Conservation (phyloP, 2,888 invertebrate species). For the Synergus umbraculus region DNA sequence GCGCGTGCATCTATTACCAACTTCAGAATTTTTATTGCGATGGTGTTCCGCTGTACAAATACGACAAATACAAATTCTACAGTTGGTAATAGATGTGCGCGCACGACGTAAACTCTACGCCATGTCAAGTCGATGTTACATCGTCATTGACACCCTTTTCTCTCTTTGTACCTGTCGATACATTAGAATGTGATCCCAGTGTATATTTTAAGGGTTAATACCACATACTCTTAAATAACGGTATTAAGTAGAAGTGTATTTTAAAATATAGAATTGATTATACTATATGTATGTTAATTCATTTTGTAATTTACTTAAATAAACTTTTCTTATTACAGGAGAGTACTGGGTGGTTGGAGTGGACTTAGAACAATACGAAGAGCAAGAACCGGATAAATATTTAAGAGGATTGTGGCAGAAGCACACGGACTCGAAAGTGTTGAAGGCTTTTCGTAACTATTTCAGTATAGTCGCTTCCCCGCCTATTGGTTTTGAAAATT, state of each 20-base stretch:
- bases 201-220: too few relatives aligned
- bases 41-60: too few relatives aligned
- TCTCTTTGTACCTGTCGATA: too few relatives aligned
- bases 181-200: too few relatives aligned
- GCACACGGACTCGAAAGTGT: conserved; percentile 79
- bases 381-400: conserved; percentile 87
- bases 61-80: too few relatives aligned
- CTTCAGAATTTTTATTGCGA: too few relatives aligned
- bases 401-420: conserved; percentile 85
- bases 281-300: background rate
- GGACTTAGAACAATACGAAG: conserved; percentile 92
- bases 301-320: background rate
- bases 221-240: background rate
- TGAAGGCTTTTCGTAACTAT: conserved; percentile 88
- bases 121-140: too few relatives aligned
- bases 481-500: conserved; percentile 85
- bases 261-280: background rate
- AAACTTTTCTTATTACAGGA: conserved; percentile 79
- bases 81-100: too few relatives aligned
- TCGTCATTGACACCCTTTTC: too few relatives aligned
- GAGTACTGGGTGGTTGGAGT: conserved; percentile 96
- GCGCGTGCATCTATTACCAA: too few relatives aligned
- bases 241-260: background rate
- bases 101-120: too few relatives aligned
- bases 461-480: conserved; percentile 90